Base-by-base conservation (phyloP, 2,888 invertebrate genomes). In the Ceramica pisi region DNA sequence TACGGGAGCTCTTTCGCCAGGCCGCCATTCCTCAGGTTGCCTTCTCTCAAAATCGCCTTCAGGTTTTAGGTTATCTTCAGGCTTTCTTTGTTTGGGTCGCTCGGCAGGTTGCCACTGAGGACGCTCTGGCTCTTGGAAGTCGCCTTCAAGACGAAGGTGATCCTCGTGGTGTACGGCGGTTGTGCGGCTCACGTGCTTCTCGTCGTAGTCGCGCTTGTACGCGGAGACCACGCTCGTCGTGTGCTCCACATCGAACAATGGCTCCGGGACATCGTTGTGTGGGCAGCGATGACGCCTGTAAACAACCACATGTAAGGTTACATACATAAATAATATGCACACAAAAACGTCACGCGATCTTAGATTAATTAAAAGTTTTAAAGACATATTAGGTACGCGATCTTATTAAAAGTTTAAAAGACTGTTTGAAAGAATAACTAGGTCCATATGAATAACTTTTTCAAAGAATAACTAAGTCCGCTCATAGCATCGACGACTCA, bases 211-310 rank as follows among this genome's bases (percentile, higher is more conserved):
- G 86, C 96, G 96, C 84, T 95, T 95, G 92, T 97, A 97, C 60
- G 97, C 97, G 85, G 97, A 97, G 74, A 96, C 96, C 92, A 96
- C 94, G 91, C 93, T 94, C 88, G 93, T 95, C 90, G 94, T 95
- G 91, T 95, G 95, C 93, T 93, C 95, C 94, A 96, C 96, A 94
- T 95, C 96, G 93, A 96, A 96, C 94, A 96, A 95, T 94, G 96
- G 96, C 94, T 96, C 96, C 91, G 95, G 96, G 94, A 96, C 95
- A 92, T 97, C 97, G 89, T 97, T 97, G 94, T 98, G 98, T 84
- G 98, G 97, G 94, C 98, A 98, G 89, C 98, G 97, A 95, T 98
- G 98, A 85, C 98, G 98, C 92, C 98, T 98, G 93, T 0, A 85
- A 87, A 67, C 31, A 73, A 67, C 48, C 10, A 61, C 16, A 56